Percentiles rank a stretch among this genome's conserved stretches.
These are phyloP conservation scores for Eupeodes corollae DNA, from an alignment of 1,140 invertebrate species.

Conservation along the genomic window DNA sequence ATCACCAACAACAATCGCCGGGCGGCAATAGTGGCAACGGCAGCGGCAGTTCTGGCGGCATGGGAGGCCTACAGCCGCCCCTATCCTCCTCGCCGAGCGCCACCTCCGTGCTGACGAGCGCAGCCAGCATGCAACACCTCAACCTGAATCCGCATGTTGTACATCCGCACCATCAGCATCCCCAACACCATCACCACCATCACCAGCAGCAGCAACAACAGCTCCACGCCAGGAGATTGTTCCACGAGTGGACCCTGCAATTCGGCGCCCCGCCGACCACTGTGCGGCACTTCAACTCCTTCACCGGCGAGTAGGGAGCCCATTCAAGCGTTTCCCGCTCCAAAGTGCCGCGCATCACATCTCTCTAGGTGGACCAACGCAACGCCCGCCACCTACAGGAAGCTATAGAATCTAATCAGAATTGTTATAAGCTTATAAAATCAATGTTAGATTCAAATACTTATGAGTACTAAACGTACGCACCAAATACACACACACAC, in stretches of 20 bases:
- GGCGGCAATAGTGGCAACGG: constrained; percentile 17
- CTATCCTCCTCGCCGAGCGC: constrained; percentile 27
- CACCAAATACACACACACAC: too few relatives aligned
- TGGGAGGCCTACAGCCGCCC: constrained; percentile 18
- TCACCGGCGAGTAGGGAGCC: constrained; percentile 32
- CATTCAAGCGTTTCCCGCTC: constrained; percentile 6
- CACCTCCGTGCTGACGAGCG: constrained; percentile 16
- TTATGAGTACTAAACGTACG: too few relatives aligned
- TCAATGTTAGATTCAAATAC: too few relatives aligned
- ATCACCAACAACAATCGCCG: constrained; percentile 9
- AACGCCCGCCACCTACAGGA: too few relatives aligned
- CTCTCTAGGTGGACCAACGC: too few relatives aligned
- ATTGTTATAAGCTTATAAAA: too few relatives aligned
- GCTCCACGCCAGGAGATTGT: constrained; percentile 33
- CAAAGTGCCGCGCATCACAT: too few relatives aligned
- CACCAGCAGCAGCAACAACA: constrained; percentile 37
- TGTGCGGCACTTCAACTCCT: constrained; percentile 33
- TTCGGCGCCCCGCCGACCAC: constrained; percentile 33
- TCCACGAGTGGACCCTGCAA: constrained; percentile 33
- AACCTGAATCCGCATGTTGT: constrained; percentile 28
- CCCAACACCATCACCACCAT: constrained; percentile 28
- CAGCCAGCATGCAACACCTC: constrained; percentile 20
- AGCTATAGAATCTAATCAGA: too few relatives aligned
- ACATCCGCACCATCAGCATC: constrained; percentile 30
- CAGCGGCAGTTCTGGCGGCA: constrained; percentile 22